These are phyloP conservation scores for Grammomys dolichurus DNA, from an alignment of 2,113 vertebrate genomes.

Conservation along the genomic window DNA sequence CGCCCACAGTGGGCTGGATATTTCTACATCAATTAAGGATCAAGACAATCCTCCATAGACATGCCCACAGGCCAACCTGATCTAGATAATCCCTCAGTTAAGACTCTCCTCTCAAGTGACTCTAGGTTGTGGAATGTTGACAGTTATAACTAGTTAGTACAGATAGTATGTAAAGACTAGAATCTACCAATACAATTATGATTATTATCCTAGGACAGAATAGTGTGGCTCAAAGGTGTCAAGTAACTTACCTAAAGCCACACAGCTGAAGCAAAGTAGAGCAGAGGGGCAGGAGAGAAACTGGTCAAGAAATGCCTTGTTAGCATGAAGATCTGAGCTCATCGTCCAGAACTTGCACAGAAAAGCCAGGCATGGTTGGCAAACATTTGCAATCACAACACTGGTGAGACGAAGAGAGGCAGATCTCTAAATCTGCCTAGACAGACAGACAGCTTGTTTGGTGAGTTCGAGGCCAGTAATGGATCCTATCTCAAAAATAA, in stretches of 20 bases:
- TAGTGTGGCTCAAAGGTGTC: not conserved
- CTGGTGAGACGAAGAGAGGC: not conserved
- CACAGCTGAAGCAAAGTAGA: not conserved
- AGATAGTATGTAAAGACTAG: not conserved
- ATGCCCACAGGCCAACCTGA: not conserved
- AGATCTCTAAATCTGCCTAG: not conserved
- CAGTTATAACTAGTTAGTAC: not conserved
- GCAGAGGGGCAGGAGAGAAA: too few relatives aligned
- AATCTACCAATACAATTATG: not conserved
- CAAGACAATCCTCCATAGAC: not conserved
- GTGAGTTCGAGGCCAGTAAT: not conserved
- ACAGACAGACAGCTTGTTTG: not conserved
- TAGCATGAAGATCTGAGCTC: not conserved
- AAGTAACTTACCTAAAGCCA: not conserved
- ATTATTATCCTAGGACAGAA: not conserved
- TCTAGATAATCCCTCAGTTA: not conserved
- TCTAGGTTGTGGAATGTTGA: not conserved
- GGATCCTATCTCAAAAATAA: not conserved
- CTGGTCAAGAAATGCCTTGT: not conserved
- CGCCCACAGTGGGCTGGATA: not conserved
- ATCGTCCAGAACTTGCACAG: not conserved
- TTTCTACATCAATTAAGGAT: not conserved
- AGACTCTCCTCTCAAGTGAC: not conserved
- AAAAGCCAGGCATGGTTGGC: not conserved
- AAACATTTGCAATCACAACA: too few relatives aligned